phyloP scores from a whole-genome alignment of 2,888 invertebrate genomes.

The Cetonia aurata region DNA sequence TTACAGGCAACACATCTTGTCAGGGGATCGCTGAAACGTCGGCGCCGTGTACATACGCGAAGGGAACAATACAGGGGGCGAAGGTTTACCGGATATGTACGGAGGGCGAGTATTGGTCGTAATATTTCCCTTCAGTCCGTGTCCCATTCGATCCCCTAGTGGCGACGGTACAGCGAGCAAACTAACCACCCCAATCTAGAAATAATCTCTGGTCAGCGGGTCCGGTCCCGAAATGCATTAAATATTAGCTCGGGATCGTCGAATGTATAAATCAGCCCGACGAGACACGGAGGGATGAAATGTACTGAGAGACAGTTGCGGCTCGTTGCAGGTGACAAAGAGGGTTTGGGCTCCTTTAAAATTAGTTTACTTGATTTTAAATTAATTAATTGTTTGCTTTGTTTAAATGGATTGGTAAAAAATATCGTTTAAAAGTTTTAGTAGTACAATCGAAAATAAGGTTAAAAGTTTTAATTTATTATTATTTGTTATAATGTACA shows the following conservation, averaged over 20 bases:
- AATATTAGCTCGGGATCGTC: slow-evolving; percentile 30
- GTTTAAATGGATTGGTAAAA: too few species aligned
- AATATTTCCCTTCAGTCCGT: slow-evolving; percentile 19
- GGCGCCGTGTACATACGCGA: not conserved
- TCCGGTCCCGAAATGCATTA: slow-evolving; percentile 43
- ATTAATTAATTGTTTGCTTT: too few species aligned
- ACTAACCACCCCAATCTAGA: slow-evolving; percentile 39
- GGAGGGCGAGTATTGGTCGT: slow-evolving; percentile 17
- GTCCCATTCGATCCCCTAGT: not conserved
- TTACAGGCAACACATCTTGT: slow-evolving; percentile 20
- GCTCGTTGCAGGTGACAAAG: too few species aligned
- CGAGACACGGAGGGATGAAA: slow-evolving; percentile 1
- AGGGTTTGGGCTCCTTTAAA: too few species aligned
- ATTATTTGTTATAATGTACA: too few species aligned
- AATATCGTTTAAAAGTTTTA: too few species aligned
- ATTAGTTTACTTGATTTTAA: too few species aligned
- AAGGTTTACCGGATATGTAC: slow-evolving; percentile 15
- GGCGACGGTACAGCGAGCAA: slow-evolving; percentile 7
- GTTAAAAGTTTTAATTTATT: too few species aligned
- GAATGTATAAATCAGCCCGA: slow-evolving; percentile 36
- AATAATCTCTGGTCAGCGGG: slow-evolving; percentile 40
- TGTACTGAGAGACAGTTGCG: not conserved
- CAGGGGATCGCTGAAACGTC: slow-evolving; percentile 11
- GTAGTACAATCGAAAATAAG: too few species aligned
- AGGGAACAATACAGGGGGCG: slow-evolving; percentile 7